These are phyloP conservation scores for Tipula lateralis DNA, from an alignment of 2,888 invertebrate species.

Conservation along the genomic window DNA sequence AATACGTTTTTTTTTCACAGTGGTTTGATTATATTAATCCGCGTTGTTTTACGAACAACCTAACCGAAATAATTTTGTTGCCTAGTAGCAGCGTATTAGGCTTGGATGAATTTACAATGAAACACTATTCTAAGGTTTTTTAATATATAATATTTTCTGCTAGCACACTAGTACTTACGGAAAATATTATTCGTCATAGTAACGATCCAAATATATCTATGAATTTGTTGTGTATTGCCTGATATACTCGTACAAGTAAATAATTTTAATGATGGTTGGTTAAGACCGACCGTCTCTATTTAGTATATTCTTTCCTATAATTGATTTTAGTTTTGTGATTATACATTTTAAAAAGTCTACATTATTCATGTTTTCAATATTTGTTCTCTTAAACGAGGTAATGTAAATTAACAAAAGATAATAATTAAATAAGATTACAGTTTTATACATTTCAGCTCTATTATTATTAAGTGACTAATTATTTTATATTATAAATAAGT, in stretches of 20 bases:
- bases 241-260: not conserved
- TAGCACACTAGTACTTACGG: not conserved
- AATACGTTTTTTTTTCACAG: not conserved
- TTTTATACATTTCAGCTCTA: constrained; percentile 13
- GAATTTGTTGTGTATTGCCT: constrained; percentile 6
- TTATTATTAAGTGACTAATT: constrained; percentile 26
- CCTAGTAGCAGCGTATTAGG: not conserved
- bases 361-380: constrained; percentile 39
- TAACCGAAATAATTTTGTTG: not conserved
- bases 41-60: not conserved
- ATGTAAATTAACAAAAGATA: constrained; percentile 30
- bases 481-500: constrained; percentile 38
- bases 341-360: constrained; percentile 20
- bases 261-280: constrained; percentile 15
- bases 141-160: not conserved
- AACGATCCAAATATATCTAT: not conserved
- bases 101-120: not conserved
- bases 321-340: constrained; percentile 33
- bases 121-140: not conserved
- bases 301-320: not conserved
- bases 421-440: not conserved
- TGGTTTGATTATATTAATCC: not conserved
- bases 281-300: not conserved
- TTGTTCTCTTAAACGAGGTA: constrained; percentile 39
- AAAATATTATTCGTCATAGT: not conserved